Evolutionary conservation across 2,888 invertebrate species (phyloP).

Genomic region (Orthonevra nobilis): DNA sequence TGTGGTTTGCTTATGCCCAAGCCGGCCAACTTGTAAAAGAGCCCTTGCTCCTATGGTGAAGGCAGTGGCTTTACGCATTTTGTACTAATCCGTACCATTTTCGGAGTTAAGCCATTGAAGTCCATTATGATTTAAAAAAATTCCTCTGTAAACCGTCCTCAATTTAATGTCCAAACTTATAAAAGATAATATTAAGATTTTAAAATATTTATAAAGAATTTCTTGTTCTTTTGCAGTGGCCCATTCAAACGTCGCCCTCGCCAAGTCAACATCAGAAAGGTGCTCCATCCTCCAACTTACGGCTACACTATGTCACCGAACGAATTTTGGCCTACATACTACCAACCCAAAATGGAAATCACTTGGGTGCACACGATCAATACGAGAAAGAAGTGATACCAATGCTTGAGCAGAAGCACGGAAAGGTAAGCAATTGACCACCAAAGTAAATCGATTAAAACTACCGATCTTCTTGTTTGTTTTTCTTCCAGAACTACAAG

Average conservation of each 20-base stretch:
- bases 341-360: slow-evolving; percentile 70
- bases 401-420: slow-evolving; percentile 74
- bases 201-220: too few species aligned
- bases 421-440: slow-evolving; percentile 69
- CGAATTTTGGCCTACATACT: slow-evolving; percentile 73
- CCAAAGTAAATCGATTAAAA: neutral
- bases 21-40: too few species aligned
- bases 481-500: slow-evolving; percentile 72
- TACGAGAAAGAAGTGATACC: slow-evolving; percentile 73
- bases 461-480: too few species aligned
- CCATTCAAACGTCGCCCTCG: slow-evolving; percentile 29
- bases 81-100: too few species aligned
- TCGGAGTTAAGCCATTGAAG: too few species aligned
- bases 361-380: slow-evolving; percentile 70
- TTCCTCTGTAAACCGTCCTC: too few species aligned
- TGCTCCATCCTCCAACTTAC: slow-evolving; percentile 48
- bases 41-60: too few species aligned
- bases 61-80: too few species aligned
- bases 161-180: too few species aligned
- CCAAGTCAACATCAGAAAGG: slow-evolving; percentile 31
- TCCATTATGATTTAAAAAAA: too few species aligned
- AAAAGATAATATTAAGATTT: too few species aligned
- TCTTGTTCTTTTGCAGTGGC: slow-evolving; percentile 37
- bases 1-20: too few species aligned
- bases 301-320: slow-evolving; percentile 74